phyloP scores from a whole-genome alignment of 2,888 invertebrate species.

The Apoda limacodes region DNA sequence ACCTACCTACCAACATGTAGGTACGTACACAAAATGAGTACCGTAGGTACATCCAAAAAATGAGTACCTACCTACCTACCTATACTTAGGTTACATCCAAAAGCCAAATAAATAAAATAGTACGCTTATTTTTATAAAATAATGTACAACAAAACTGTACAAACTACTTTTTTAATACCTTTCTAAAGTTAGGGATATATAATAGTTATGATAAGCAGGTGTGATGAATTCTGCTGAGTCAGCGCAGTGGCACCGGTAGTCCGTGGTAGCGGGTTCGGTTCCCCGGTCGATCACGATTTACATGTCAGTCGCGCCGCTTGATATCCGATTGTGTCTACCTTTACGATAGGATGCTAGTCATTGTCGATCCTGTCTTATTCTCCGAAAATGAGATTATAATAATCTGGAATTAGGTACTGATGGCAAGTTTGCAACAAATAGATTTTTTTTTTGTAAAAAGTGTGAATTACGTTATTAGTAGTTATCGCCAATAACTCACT shows the following conservation, averaged over 20 bases:
- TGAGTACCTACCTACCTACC: no score
- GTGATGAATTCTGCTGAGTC: conserved; percentile 55
- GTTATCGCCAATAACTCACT: no score
- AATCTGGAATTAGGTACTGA: conserved; percentile 28
- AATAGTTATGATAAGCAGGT: conserved; percentile 40
- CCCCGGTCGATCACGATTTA: conserved; percentile 63
- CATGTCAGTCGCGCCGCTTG: conserved; percentile 65
- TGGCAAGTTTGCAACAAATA: not conserved
- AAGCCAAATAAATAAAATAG: no score
- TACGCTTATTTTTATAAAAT: no score
- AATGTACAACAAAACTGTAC: no score
- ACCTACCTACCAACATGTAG: no score
- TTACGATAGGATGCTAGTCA: conserved; percentile 40
- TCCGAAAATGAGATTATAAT: conserved; percentile 48
- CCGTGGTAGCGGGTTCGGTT: conserved; percentile 56
- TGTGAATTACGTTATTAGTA: no score
- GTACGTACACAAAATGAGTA: no score
- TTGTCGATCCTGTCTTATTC: conserved; percentile 30
- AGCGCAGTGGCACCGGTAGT: conserved; percentile 64
- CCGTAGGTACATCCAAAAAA: no score
- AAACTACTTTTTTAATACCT: conserved; percentile 5
- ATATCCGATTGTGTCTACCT: conserved; percentile 51
- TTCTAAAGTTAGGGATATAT: conserved; percentile 11
- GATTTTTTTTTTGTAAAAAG: no score
- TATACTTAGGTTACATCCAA: no score